Evolutionary conservation across 2,113 vertebrate genomes (phyloP), one percentile per base, ranked within the genome.

Genomic region (Cavia aperea): DNA sequence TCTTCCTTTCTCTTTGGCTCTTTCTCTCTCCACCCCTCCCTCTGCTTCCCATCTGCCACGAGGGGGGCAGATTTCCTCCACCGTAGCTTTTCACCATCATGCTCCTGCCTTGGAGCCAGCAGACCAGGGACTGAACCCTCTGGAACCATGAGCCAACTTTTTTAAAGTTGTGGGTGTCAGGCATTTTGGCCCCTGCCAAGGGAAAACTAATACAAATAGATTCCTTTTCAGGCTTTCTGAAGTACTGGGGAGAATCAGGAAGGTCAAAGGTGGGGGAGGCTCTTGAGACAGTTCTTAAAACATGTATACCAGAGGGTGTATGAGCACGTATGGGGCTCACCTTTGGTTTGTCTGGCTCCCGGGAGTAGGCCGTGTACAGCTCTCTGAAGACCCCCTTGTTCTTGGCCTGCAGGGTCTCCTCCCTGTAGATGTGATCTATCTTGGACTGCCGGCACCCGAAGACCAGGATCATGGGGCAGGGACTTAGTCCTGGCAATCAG

Each of bases 281-380:
- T 78, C 46, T 18, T 10, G 33, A 79, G 77, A 13, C 51, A 21
- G 31, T 18, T 54, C 8, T 12, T 8, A 3, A 26, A 21, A 16
- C 14, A 77, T 9, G 31, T 2, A 0, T 43, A 36, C 0, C 9
- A 0, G 15, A 5, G 29, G 3, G 26, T 46, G 36, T 23, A 5
- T 23, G 49, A 5, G 31, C 15, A 39, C 1, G 9, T n/a, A 49
- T 23, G 1, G 2, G 0, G 49, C 4, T 70, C 97, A 99, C 99
- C 99, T 99, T 99, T 98, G 99, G 99, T 98, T 98, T 99, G 95
- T 98, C 98, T 0, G 99, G 99, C 92, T 99, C 99, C 97, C 99
- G 98, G 92, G 99, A 99, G 96, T 99, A 99, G 82, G 99, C 99
- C 0, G 99, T 98, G 97, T 98, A 99, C 83, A 99, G 98, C 96